Conservation (phyloP, 2,113 vertebrate species). For the Elanus axillaris region DNA sequence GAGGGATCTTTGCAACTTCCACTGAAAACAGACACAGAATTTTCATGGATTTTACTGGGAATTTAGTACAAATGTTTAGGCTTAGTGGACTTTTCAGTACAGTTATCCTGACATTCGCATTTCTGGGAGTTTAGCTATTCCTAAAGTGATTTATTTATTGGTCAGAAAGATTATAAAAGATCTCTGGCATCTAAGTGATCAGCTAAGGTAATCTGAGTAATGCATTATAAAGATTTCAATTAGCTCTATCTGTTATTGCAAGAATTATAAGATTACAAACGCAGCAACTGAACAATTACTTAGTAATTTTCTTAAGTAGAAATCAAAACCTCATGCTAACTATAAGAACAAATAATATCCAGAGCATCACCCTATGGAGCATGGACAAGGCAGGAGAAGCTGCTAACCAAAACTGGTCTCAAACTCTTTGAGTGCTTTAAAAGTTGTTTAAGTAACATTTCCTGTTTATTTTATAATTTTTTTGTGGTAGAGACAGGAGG, state of each 20-base stretch:
- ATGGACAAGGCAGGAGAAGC: neutral
- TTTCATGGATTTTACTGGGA: neutral
- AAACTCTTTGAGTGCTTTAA: rapidly evolving
- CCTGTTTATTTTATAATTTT: neutral
- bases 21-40: neutral
- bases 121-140: neutral
- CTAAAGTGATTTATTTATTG: neutral
- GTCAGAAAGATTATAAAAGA: neutral
- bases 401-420: no score
- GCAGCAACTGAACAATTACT: neutral
- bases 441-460: neutral
- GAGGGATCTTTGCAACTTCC: neutral
- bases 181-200: neutral
- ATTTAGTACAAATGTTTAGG: neutral
- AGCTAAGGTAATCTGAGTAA: neutral
- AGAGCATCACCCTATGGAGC: neutral
- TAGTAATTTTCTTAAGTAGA: neutral
- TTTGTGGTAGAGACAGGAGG: neutral
- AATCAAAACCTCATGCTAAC: neutral
- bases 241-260: neutral
- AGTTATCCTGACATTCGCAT: neutral
- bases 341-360: neutral
- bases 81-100: neutral
- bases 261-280: neutral
- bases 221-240: neutral